Conservation (phyloP, 64 coral and sea anemone genomes). For the Astreopora myriophthalma region DNA sequence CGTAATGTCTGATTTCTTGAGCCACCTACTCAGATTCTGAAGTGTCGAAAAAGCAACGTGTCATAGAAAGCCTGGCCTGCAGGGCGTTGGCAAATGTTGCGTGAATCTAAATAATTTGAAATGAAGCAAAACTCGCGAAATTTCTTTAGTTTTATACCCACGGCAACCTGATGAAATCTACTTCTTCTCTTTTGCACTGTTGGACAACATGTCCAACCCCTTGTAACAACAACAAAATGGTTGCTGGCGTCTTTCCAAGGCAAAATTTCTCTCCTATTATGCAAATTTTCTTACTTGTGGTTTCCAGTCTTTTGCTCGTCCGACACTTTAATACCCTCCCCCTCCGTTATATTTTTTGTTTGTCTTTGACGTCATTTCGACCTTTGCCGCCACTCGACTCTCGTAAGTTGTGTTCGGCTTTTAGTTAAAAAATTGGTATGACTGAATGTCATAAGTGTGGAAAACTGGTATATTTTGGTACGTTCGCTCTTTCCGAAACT, state of each 20-base stretch:
- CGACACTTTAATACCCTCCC: neutral
- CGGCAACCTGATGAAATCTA: neutral
- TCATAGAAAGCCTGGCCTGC: no score
- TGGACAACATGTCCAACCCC: neutral
- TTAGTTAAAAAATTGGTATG: slow-evolving; percentile 54
- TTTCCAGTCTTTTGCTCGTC: neutral
- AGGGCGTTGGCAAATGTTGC: no score
- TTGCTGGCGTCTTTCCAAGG: slow-evolving; percentile 12
- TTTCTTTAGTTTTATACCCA: neutral
- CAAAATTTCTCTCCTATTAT: neutral
- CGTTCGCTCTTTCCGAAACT: slow-evolving; percentile 15
- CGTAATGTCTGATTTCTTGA: neutral
- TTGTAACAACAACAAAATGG: neutral
- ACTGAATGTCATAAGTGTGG: slow-evolving; percentile 98
- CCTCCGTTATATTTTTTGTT: neutral
- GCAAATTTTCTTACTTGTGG: neutral
- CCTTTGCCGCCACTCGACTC: neutral
- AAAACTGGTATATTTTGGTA: slow-evolving; percentile 98
- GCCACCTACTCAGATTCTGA: no score
- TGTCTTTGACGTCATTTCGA: neutral
- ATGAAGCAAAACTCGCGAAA: neutral
- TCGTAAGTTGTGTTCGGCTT: neutral
- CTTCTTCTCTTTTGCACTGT: neutral
- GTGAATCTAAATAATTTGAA: neutral
- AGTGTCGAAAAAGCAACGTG: no score